These are phyloP conservation scores for Amphiura filiformis DNA, from an alignment of 35 echinoderm and acorn worm species.

Conservation along the genomic window DNA sequence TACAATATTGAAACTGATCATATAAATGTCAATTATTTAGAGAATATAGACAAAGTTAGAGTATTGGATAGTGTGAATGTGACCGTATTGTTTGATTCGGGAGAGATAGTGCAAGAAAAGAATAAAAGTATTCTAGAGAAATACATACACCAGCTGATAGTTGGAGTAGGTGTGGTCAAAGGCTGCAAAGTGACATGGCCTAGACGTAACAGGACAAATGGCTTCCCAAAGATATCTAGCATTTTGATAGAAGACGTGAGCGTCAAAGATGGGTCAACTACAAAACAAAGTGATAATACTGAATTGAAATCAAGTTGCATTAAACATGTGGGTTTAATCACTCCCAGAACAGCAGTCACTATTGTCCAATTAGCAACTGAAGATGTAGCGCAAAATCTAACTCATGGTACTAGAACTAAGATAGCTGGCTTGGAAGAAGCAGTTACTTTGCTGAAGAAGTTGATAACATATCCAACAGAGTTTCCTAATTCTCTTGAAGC, in stretches of 20 bases:
- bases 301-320: neutral
- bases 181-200: neutral
- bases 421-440: constrained; percentile 39
- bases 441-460: constrained; percentile 16
- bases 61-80: neutral
- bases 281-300: neutral
- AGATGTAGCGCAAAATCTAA: neutral
- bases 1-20: neutral
- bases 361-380: neutral
- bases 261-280: neutral
- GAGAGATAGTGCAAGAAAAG: neutral
- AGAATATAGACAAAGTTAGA: neutral
- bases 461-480: constrained; percentile 25
- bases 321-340: neutral
- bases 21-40: neutral
- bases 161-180: neutral
- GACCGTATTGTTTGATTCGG: neutral
- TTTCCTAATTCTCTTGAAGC: constrained; percentile 11
- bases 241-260: neutral
- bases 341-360: constrained; percentile 1
- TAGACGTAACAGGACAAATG: too few species aligned
- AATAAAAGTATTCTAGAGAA: neutral
- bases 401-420: neutral
- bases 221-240: neutral
- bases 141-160: neutral